A percentile compares a stretch with the other conserved stretches of the same genome.
These are phyloP conservation scores for Nymphalis c-album DNA, from an alignment of 2,888 invertebrate genomes.

Conservation along the genomic window DNA sequence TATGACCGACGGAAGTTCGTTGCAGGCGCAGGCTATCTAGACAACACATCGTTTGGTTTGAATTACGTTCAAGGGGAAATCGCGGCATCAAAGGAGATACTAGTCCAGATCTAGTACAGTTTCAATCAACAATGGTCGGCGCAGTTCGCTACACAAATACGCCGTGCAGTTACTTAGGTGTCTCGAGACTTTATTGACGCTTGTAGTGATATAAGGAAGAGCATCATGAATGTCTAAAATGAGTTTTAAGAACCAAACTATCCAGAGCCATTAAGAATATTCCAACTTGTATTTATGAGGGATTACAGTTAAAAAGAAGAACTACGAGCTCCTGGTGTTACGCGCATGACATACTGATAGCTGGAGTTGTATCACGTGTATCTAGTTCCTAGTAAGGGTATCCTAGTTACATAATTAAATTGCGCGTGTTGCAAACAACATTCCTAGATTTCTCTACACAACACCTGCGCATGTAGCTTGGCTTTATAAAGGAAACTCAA, in stretches of 20 bases:
- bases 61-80: conserved; percentile 19
- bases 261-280: no score
- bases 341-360: not conserved
- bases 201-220: not conserved
- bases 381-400: conserved; percentile 1
- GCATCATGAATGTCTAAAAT: not conserved
- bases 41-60: conserved; percentile 19
- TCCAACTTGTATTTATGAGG: no score
- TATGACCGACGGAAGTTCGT: conserved; percentile 23
- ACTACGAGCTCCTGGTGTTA: not conserved
- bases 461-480: not conserved
- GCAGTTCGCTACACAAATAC: not conserved
- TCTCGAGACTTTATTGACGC: not conserved
- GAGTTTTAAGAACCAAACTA: not conserved
- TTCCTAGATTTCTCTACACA: conserved; percentile 8
- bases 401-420: conserved; percentile 12
- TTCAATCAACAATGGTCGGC: conserved; percentile 2
- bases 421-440: conserved; percentile 4
- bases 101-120: conserved; percentile 4
- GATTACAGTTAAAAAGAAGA: not conserved
- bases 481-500: not conserved
- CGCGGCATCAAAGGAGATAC: conserved; percentile 21
- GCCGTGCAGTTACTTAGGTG: not conserved
- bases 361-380: not conserved
- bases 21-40: conserved; percentile 24